phyloP scores from a whole-genome alignment of 2,113 vertebrate genomes.

The Procavia capensis region DNA sequence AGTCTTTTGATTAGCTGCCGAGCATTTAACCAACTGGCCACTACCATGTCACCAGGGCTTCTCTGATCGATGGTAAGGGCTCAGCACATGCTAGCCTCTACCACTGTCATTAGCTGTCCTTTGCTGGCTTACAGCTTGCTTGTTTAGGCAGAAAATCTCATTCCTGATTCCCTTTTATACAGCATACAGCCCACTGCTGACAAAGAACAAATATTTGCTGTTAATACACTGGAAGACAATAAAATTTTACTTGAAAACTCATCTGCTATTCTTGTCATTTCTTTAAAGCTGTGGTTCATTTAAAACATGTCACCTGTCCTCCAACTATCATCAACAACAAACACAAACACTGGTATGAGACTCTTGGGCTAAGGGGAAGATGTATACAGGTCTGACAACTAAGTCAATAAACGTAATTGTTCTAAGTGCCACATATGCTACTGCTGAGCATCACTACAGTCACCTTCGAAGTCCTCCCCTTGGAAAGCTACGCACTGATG shows the following conservation, averaged over 20 bases:
- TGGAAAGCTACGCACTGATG: too few relatives aligned
- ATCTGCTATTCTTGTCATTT: slow-evolving; percentile 59
- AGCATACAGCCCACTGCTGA: background rate
- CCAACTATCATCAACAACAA: background rate
- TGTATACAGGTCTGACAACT: too few relatives aligned
- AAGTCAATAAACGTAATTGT: too few relatives aligned
- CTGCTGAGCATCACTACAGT: too few relatives aligned
- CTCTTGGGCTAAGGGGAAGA: slow-evolving; percentile 13
- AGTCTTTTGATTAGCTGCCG: background rate
- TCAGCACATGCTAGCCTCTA: background rate
- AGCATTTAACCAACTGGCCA: background rate
- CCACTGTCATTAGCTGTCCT: background rate
- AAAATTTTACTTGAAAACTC: slow-evolving; percentile 35
- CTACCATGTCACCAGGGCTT: background rate
- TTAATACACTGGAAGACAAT: slow-evolving; percentile 55
- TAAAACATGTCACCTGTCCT: background rate
- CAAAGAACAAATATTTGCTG: slow-evolving; percentile 55
- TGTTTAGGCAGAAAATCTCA: slow-evolving; percentile 16
- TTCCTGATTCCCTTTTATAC: background rate
- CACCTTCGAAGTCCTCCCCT: too few relatives aligned
- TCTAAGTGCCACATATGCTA: too few relatives aligned
- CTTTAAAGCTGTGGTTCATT: slow-evolving; percentile 24
- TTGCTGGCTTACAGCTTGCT: slow-evolving; percentile 3
- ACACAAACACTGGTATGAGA: background rate
- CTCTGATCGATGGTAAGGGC: background rate